A percentile compares a stretch with the other conserved stretches of the same genome.
These are phyloP conservation scores for Sitta europaea DNA, from an alignment of 2,113 vertebrate species.

Conservation along the genomic window DNA sequence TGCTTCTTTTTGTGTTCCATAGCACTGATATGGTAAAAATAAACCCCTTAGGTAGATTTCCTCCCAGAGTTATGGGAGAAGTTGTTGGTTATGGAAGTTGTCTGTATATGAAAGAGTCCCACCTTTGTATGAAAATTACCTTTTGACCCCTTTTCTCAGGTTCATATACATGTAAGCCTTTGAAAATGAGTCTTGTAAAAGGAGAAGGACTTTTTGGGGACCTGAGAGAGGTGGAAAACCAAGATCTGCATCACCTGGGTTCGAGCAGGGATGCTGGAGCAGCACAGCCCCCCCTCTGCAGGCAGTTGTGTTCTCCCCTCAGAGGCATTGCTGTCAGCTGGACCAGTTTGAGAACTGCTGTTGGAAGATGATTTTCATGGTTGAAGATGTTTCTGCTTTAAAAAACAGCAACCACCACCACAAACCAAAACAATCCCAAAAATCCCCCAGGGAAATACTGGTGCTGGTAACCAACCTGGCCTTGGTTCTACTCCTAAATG, in stretches of 20 bases:
- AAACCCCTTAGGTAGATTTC: not conserved
- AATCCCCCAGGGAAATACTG: not conserved
- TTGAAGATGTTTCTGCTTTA: not conserved
- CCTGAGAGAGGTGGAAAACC: not conserved
- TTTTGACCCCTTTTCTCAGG: not conserved
- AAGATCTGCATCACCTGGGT: not conserved
- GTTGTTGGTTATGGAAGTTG: not conserved
- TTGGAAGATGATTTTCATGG: not conserved
- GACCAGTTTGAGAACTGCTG: not conserved
- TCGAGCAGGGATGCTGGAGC: not conserved
- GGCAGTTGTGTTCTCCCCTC: not conserved
- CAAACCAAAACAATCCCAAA: not conserved
- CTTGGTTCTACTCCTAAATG: not conserved
- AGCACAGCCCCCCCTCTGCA: not conserved
- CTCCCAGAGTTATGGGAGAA: not conserved
- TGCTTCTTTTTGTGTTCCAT: not conserved
- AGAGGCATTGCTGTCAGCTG: not conserved
- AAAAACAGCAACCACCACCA: not conserved
- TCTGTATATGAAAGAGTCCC: not conserved
- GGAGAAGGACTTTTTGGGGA: not conserved
- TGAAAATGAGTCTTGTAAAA: not conserved
- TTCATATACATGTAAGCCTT: not conserved
- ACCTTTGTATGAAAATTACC: not conserved
- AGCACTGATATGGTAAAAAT: not conserved
- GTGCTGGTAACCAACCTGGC: not conserved